Evolutionary conservation across 2,113 vertebrate genomes (phyloP).

Genomic region (Otocyon megalotis): DNA sequence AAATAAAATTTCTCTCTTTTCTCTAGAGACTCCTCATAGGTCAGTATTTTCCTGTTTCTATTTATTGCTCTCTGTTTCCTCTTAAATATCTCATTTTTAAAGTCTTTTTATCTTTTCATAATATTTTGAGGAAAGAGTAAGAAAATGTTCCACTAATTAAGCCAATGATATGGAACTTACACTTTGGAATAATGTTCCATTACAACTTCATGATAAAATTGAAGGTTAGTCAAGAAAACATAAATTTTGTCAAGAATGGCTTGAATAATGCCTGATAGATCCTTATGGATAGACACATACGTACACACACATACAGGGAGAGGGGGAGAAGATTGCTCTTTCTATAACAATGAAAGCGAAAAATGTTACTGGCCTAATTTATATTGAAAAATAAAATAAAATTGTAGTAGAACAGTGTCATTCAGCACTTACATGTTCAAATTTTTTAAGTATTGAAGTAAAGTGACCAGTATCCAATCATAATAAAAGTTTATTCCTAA

Average conservation of each 20-base stretch:
- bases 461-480: slow-evolving; percentile 4
- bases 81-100: slow-evolving; percentile 32
- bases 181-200: slow-evolving; percentile 19
- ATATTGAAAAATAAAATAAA: slow-evolving; percentile 21
- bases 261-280: neutral
- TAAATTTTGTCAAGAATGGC: neutral
- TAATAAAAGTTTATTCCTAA: slow-evolving; percentile 10
- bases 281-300: neutral
- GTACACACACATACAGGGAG: neutral
- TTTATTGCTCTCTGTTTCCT: neutral
- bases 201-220: neutral
- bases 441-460: slow-evolving; percentile 1
- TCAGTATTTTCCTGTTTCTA: neutral
- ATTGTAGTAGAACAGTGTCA: neutral
- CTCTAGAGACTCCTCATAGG: neutral
- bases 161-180: neutral
- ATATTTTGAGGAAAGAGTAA: neutral
- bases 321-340: neutral
- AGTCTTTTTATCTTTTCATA: neutral
- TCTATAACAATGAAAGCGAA: slow-evolving; percentile 6
- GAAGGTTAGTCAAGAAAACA: slow-evolving; percentile 4
- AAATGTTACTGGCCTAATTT: slow-evolving; percentile 5
- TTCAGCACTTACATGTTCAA: neutral
- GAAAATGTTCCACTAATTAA: slow-evolving; percentile 19
- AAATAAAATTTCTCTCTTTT: slow-evolving; percentile 8